Evolutionary conservation across 2,113 vertebrate genomes (phyloP), one percentile per base, ranked within the genome.

Genomic region (Elaphurus davidianus): DNA sequence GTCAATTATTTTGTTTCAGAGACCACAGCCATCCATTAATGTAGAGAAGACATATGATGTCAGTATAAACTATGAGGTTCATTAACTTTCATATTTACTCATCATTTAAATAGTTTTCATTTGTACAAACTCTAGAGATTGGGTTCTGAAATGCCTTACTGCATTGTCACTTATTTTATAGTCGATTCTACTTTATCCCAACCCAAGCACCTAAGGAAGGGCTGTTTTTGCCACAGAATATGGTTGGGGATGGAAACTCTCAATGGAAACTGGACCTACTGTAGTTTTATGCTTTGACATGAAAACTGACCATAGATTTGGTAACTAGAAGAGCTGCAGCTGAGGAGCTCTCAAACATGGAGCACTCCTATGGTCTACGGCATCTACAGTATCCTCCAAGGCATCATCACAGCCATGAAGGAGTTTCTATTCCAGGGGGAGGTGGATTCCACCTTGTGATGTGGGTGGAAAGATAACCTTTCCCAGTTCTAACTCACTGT

Each of bases 251-350:
- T 82, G 12, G 45, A n/a, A 74, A 55, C 7, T 85, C 16, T 55
- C 1, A 6, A 6, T 40, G 25, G 27, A 14, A 11, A 6, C 9
- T 5, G 33, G 10, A 7, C 25, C 5, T 40, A n/a, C 7, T 10
- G n/a, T n/a, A 17, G 54, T 36, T 12, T 52, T n/a, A 54, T 13
- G 25, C 36, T 30, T 52, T 8, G 40, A 84, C 83, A 5, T 62
- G 28, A 71, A 47, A 59, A 40, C 15, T 43, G 55, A 50, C 30
- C 16, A 36, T 15, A 0, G 45, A 33, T 64, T n/a, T 28, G 7
- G 11, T 17, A 87, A 54, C 3, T 54, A 94, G n/a, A 79, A 62
- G n/a, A 21, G 14, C 27, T 85, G 25, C 10, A 85, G 62, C 19
- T 33, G 47, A 52, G 52, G 36, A 74, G 5, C 27, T 54, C 57